Evolutionary conservation across 2,888 invertebrate species (phyloP), one percentile per base, ranked within the genome.

Genomic region (Serripes groenlandicus): DNA sequence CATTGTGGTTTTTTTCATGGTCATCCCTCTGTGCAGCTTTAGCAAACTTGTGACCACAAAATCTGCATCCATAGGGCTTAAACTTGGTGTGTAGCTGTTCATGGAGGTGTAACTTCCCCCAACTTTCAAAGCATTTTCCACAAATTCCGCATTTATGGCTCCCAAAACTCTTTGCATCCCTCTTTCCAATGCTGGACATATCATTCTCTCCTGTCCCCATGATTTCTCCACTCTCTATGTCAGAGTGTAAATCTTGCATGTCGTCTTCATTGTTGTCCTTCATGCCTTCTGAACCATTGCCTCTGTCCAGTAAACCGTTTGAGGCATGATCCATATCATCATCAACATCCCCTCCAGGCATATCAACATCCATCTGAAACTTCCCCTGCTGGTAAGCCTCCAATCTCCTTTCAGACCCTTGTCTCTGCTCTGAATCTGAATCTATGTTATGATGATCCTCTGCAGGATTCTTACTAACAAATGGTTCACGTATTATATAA

Each of bases 21-120:
- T 87, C 86, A 26, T 91, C 81, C 34, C 91, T 85, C 64, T 90
- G 87, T 1, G 90, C 88, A 30, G 88, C 78, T 69, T 90, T 91
- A 18, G 90, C 78, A 76, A 92, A 92, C 34, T 90, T 83, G 75
- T 90, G 86, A 9, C 89, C 90, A 75, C 92, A 92, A 78, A 89
- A 90, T 18, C 89, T 86, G 78, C 92, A 92, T n/a, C 88, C 81
- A 69, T 91, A 89, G n/a, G 92, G 91, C 70, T 88, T 88, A 69
- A 90, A 90, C 79, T 90, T 91, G 11, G 88, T 90, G 71, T 92
- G 92, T 5, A 90, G 81, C 69, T 90, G 89, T 74, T 90, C 90
- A 72, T 92, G 92, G 49, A 89, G 84, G 70, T 89, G 88, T 11
- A 91, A 85, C 72, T 90, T 88, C 60, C 88, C 86, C n/a, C 85